Evolutionary conservation across 1,140 invertebrate genomes (phyloP).

Genomic region (Anoplolepis gracilipes): DNA sequence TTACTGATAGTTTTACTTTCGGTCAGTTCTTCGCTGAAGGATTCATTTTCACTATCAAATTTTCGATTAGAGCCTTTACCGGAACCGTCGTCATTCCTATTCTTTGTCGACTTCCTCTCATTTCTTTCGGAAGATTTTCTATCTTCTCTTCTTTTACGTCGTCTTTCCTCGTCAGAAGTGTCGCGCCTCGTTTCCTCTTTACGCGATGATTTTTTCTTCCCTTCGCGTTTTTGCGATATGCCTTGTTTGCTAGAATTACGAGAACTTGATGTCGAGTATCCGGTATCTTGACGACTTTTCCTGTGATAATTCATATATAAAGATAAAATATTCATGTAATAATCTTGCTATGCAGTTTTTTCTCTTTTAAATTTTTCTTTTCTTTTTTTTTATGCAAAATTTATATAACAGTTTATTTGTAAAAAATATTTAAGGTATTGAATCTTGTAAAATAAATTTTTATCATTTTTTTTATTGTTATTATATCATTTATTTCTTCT

Average conservation of each 20-base stretch:
- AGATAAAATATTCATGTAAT: background rate
- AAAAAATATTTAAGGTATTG: background rate
- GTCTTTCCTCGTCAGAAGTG: constrained; percentile 74
- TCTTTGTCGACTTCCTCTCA: constrained; percentile 62
- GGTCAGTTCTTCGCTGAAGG: constrained; percentile 56
- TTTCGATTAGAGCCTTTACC: constrained; percentile 57
- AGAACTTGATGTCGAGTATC: constrained; percentile 89
- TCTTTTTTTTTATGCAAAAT: background rate
- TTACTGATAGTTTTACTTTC: constrained; percentile 65
- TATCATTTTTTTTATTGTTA: too few relatives aligned
- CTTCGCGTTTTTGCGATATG: constrained; percentile 71
- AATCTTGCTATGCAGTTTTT: background rate
- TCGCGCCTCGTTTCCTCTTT: constrained; percentile 80
- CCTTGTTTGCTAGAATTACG: constrained; percentile 82
- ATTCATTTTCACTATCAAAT: constrained; percentile 65
- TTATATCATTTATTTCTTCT: background rate
- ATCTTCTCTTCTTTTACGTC: constrained; percentile 64
- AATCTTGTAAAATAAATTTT: background rate
- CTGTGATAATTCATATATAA: constrained; percentile 69
- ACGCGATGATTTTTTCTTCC: constrained; percentile 60
- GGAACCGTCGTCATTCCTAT: constrained; percentile 65
- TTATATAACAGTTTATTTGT: background rate
- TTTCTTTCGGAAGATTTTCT: constrained; percentile 63
- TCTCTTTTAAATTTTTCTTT: too few relatives aligned
- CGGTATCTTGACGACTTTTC: constrained; percentile 87